Conservation (phyloP, 2,888 invertebrate species). For the Pachymerium ferrugineum region DNA sequence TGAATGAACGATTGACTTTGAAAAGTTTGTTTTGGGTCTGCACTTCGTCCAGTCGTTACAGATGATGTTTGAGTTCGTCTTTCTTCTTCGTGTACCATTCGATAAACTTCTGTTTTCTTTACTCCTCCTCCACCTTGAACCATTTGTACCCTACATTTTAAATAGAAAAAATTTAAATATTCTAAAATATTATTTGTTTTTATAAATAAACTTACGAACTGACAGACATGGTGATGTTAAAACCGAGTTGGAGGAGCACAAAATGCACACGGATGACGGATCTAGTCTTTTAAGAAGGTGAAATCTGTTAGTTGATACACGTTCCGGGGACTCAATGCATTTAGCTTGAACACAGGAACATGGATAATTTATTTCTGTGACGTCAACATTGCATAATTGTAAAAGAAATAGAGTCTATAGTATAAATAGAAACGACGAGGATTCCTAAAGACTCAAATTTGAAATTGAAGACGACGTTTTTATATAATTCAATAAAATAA, state of each 20-base stretch:
- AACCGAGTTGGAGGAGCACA: neutral
- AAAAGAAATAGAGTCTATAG: neutral
- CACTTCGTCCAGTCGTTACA: neutral
- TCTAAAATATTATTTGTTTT: neutral
- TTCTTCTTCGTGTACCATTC: conserved; percentile 35
- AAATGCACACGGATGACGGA: neutral
- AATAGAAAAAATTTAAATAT: neutral
- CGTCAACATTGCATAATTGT: neutral
- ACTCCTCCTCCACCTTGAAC: neutral
- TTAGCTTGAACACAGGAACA: neutral
- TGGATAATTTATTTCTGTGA: neutral
- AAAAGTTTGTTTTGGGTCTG: conserved; percentile 5
- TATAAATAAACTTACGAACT: neutral
- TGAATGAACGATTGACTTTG: conserved; percentile 34
- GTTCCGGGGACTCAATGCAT: neutral
- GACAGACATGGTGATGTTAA: neutral
- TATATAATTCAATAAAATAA: no score
- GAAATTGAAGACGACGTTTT: neutral
- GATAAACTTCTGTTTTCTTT: conserved; percentile 33
- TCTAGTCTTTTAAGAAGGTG: neutral
- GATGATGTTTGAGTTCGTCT: neutral
- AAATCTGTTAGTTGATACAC: neutral
- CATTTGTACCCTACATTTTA: neutral
- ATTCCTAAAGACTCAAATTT: neutral
- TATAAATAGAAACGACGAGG: neutral